Percentiles rank a stretch among this genome's conserved stretches.
These are phyloP conservation scores for Microtus oregoni DNA, from an alignment of 2,113 vertebrate genomes.

Conservation along the genomic window DNA sequence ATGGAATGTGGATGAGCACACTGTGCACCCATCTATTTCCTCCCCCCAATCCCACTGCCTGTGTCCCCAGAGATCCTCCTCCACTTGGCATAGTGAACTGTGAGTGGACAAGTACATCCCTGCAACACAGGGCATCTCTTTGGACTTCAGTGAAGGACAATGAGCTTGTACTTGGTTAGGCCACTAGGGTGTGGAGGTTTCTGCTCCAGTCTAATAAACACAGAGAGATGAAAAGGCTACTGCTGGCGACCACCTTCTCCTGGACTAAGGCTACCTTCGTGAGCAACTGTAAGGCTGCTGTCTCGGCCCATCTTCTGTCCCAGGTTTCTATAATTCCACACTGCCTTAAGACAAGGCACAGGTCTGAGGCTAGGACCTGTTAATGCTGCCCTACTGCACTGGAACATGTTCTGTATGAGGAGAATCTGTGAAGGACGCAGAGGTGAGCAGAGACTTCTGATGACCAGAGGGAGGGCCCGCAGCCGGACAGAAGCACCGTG, in stretches of 20 bases:
- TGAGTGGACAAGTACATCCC: neutral
- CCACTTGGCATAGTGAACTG: neutral
- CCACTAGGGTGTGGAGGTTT: neutral
- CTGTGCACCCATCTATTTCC: neutral
- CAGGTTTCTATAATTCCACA: neutral
- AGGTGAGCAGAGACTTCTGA: accelerated
- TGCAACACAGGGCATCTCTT: neutral
- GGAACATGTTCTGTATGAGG: accelerated
- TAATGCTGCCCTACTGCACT: accelerated
- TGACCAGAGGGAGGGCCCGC: accelerated
- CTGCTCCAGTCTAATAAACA: neutral
- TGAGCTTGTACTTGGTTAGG: neutral
- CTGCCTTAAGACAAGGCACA: accelerated
- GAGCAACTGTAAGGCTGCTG: neutral
- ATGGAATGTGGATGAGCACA: accelerated
- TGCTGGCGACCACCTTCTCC: neutral
- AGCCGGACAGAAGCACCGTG: no score
- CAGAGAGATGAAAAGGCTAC: neutral
- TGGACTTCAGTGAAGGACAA: neutral
- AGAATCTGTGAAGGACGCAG: no score
- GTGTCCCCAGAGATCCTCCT: neutral
- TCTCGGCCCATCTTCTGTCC: accelerated
- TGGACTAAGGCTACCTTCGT: accelerated
- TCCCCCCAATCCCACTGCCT: neutral
- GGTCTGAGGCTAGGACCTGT: accelerated